Conservation (phyloP, 2,888 invertebrate species). For the Ophion costatus region DNA sequence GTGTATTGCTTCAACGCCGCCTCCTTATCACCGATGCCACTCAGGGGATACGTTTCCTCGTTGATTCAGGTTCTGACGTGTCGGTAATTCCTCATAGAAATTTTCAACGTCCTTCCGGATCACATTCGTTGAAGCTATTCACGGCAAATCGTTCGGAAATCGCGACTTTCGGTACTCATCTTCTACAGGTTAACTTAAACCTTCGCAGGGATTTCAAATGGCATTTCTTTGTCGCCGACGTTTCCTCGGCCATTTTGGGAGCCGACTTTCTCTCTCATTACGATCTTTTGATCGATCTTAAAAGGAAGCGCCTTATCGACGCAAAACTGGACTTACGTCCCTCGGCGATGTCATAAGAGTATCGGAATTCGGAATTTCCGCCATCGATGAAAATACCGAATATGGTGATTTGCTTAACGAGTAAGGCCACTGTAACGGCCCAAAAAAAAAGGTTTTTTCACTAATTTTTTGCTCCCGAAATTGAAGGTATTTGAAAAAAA, state of each 20-base stretch:
- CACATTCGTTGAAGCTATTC: background rate
- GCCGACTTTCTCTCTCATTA: conserved; percentile 57
- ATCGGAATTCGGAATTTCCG: background rate
- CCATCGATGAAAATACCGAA: background rate
- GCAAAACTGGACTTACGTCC: too few species aligned
- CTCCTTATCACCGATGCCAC: conserved; percentile 35
- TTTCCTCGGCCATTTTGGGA: conserved; percentile 53
- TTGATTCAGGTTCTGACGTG: conserved; percentile 54
- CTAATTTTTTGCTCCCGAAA: too few species aligned
- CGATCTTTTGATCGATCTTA: conserved; percentile 32
- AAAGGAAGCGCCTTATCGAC: conserved; percentile 6
- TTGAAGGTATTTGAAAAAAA: too few species aligned
- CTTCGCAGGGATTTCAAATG: conserved; percentile 55
- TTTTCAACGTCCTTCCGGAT: background rate
- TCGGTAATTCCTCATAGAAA: conserved; percentile 40
- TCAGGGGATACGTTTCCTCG: conserved; percentile 26
- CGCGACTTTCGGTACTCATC: conserved; percentile 48
- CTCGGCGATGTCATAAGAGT: background rate
- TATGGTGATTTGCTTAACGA: background rate
- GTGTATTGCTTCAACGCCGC: conserved; percentile 19
- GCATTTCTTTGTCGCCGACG: conserved; percentile 60
- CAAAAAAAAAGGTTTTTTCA: too few species aligned
- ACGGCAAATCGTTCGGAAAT: conserved; percentile 61
- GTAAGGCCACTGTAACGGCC: too few species aligned
- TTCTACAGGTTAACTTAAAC: conserved; percentile 49